Base-by-base conservation (phyloP, 2,797 vertebrate species). In the Ceyx erithaca region DNA sequence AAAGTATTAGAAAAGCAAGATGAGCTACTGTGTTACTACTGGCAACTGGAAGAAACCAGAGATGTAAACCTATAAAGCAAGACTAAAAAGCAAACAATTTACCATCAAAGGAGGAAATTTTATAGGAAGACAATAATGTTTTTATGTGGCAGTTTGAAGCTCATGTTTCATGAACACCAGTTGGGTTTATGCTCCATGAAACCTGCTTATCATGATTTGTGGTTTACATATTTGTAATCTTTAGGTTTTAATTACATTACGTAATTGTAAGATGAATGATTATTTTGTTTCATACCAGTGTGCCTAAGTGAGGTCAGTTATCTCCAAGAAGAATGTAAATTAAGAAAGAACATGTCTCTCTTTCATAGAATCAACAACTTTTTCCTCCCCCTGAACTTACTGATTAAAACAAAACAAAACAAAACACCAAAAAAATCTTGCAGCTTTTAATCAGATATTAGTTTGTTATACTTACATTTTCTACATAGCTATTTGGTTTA, bases 1-100 rank as follows among this genome's bases (percentile, higher is more conserved):
- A 78, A 95, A 79, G 46, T 68, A 79, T 73, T 92, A 91, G 69
- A 85, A 64, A 86, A 89, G 19, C 16, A 90, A 87, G n/a, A 52
- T 28, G 26, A 89, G 10, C n/a, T 75, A 20, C 30, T 51, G 18
- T 18, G 6, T 80, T 93, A 85, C 49, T 90, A 93, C 85, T 18
- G 64, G 37, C 62, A 92, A 75, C 86, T 82, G 41, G 75, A 77
- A 28, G 37, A 72, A 92, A 78, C 43, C 28, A 76, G 75, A 93
- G 31, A 11, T 46, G 41, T 30, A 91, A 35, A 87, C 12, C 20
- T 83, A 18, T 15, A 92, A 94, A 77, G n/a, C 48, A 91, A 83
- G 80, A 92, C 9, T 20, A 76, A 71, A 83, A 92, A 45, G 4
- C 14, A 4, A 86, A 59, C 7, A 10, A 81, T 31, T 69, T 66